phyloP scores from a whole-genome alignment of 1,140 invertebrate genomes.

The Zophobas atratus region DNA sequence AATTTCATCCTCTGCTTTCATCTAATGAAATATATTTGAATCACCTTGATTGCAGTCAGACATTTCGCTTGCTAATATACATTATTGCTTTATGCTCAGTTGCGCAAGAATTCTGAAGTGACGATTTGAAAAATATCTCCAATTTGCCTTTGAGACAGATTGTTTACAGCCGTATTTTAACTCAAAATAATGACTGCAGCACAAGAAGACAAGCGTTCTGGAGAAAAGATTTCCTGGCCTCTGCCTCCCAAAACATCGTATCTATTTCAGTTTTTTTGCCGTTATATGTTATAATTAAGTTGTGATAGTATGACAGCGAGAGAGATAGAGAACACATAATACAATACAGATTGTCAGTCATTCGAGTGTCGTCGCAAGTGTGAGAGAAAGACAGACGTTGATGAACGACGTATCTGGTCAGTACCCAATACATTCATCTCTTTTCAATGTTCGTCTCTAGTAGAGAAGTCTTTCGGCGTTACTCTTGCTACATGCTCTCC shows the following conservation, averaged over 20 bases:
- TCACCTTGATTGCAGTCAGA: slow-evolving; percentile 14
- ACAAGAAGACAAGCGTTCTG: not conserved
- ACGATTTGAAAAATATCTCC: no score
- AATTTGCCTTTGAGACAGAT: no score
- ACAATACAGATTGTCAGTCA: slow-evolving; percentile 40
- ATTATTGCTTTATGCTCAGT: slow-evolving; percentile 15
- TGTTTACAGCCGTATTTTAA: no score
- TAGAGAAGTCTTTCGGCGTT: slow-evolving; percentile 19
- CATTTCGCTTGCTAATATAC: slow-evolving; percentile 5
- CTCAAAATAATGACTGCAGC: no score
- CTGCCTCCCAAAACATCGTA: not conserved
- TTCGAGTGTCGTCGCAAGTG: not conserved
- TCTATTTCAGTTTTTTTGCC: slow-evolving; percentile 29
- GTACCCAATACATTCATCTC: slow-evolving; percentile 35
- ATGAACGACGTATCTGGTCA: slow-evolving; percentile 54
- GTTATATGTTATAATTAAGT: slow-evolving; percentile 36
- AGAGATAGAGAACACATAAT: slow-evolving; percentile 6
- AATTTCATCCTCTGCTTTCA: slow-evolving; percentile 15
- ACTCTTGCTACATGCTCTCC: slow-evolving; percentile 38
- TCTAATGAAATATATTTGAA: slow-evolving; percentile 13
- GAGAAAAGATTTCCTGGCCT: no score
- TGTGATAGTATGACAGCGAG: slow-evolving; percentile 14
- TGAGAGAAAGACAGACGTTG: slow-evolving; percentile 45
- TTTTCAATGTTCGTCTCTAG: slow-evolving; percentile 25
- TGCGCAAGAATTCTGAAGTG: no score